Evolutionary conservation across 2,888 invertebrate genomes (phyloP).

Genomic region (Drosophila helvetica): DNA sequence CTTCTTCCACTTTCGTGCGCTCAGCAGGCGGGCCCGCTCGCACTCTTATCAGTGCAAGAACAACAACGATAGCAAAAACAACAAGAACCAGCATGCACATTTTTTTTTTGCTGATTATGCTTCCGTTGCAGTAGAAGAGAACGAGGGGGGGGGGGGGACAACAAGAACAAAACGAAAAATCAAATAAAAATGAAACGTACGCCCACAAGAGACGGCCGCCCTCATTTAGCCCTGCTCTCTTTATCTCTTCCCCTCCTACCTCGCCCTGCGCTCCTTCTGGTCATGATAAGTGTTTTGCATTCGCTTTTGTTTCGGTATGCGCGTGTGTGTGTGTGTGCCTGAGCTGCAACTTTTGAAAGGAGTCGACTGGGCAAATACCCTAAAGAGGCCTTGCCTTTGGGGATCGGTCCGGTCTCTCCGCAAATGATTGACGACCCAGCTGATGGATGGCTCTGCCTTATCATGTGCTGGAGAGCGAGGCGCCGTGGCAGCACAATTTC

Average conservation of each 20-base stretch:
- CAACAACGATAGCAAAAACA: constrained; percentile 15
- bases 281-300: neutral
- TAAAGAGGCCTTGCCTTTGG: no score
- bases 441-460: constrained; percentile 9
- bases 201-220: constrained; percentile 12
- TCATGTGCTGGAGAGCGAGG: constrained; percentile 8
- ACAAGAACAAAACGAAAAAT: constrained; percentile 9
- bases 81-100: constrained; percentile 9
- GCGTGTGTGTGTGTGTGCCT: neutral
- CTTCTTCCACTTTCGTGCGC: neutral
- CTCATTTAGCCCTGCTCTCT: constrained; percentile 20
- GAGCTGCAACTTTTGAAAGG: neutral
- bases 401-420: no score
- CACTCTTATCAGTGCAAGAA: constrained; percentile 9
- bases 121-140: constrained; percentile 12
- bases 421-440: neutral
- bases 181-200: constrained; percentile 13
- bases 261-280: neutral
- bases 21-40: neutral
- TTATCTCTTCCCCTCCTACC: neutral
- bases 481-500: constrained; percentile 17
- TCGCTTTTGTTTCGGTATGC: neutral
- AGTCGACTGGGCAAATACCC: neutral
- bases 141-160: neutral
- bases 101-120: constrained; percentile 45